Base-by-base conservation (phyloP, 2,888 invertebrate genomes). In the Tipula unca region DNA sequence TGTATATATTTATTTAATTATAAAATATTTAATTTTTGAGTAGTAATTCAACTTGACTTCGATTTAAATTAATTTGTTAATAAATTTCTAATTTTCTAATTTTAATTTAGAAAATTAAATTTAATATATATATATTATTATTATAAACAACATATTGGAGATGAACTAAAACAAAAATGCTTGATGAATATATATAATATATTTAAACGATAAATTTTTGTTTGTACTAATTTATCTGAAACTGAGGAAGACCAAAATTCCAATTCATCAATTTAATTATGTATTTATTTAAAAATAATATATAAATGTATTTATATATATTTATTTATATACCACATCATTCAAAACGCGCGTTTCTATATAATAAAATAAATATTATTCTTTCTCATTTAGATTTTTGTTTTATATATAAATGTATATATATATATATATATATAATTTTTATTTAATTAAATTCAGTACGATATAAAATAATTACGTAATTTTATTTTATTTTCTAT, bases 401-500 rank as follows among this genome's bases (percentile, higher is more conserved):
- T 39, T 39, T 39, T 48, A 6, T 17, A n/a, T n/a, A n/a, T n/a
- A n/a, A n/a, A n/a, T n/a, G n/a, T n/a, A n/a, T 17, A 48, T 48
- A 48, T 42, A 14, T 42, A 42, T 13, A 39, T 39, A 13, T 39
- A 48, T 48, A 48, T 48, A 48, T 48, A 48, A n/a, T 48, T 48
- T 14, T 48, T n/a, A 6, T 54, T 69, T 69, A 69, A 69, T 69
- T 69, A 69, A 69, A 69, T 69, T 69, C 69, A 69, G 69, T 69
- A 69, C 69, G 69, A 69, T 69, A 69, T 69, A 69, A 69, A 69
- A 69, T 69, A 69, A 69, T 69, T 85, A 85, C 35, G 39, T 85
- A 39, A 36, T 85, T 85, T 85, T 85, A 25, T 85, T 85, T 42
- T 85, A 29, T 20, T 39, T 29, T 85, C 17, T 85, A 36, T 36